phyloP scores from a whole-genome alignment of 2,888 invertebrate genomes.

The Ceratothoa steindachneri region DNA sequence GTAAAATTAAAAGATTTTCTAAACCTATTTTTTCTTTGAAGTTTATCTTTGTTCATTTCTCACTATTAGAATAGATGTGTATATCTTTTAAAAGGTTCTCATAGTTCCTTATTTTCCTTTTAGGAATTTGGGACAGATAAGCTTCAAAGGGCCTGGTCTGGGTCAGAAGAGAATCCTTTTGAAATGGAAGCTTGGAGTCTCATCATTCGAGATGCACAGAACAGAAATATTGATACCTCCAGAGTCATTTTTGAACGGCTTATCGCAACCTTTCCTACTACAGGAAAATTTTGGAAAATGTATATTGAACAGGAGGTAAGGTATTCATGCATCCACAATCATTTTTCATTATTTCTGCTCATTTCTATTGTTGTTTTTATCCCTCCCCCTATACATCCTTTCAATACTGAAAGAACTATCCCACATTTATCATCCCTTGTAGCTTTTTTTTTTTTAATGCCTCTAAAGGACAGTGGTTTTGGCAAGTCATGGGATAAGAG shows the following conservation, averaged over 20 bases:
- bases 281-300: slow-evolving; percentile 97
- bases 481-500: too few relatives aligned
- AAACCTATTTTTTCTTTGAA: too few relatives aligned
- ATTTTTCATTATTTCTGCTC: slow-evolving; percentile 11
- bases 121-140: slow-evolving; percentile 47
- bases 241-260: slow-evolving; percentile 87
- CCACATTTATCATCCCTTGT: too few relatives aligned
- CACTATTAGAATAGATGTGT: too few relatives aligned
- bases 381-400: too few relatives aligned
- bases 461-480: too few relatives aligned
- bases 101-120: slow-evolving; percentile 8
- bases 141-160: slow-evolving; percentile 42
- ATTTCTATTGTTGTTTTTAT: too few relatives aligned
- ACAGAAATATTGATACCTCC: slow-evolving; percentile 79
- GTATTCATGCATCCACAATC: neutral
- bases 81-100: too few relatives aligned
- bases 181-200: slow-evolving; percentile 98
- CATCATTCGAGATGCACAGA: slow-evolving; percentile 87
- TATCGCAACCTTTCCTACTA: slow-evolving; percentile 89
- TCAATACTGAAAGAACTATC: too few relatives aligned
- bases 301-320: slow-evolving; percentile 94
- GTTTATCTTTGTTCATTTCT: too few relatives aligned
- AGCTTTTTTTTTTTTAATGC: too few relatives aligned
- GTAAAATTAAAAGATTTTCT: too few relatives aligned
- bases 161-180: slow-evolving; percentile 72